A percentile compares a stretch with the other conserved stretches of the same genome.
Conservation (phyloP, 2,888 invertebrate genomes). For the Fragum fragum region DNA sequence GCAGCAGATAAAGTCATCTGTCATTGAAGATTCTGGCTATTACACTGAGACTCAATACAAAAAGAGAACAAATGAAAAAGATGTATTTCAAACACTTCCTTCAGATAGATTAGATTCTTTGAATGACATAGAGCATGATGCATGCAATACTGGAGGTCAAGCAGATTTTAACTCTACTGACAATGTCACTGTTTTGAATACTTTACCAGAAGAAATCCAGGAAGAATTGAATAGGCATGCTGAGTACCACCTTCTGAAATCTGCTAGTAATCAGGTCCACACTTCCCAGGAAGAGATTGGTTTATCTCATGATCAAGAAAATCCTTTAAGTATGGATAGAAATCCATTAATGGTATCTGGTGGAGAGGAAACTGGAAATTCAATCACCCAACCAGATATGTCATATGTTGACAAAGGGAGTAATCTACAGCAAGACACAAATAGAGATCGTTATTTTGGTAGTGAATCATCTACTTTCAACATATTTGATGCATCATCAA, state of each 20-base stretch:
- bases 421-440: not conserved
- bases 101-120: not conserved
- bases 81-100: not conserved
- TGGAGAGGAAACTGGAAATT: not conserved
- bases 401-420: not conserved
- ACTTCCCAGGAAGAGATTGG: not conserved
- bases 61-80: not conserved
- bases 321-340: constrained; percentile 1
- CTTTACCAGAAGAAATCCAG: constrained; percentile 21
- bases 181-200: not conserved
- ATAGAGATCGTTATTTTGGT: constrained; percentile 13
- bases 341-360: not conserved
- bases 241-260: constrained; percentile 19
- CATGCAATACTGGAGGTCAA: not conserved
- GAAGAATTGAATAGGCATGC: constrained; percentile 23
- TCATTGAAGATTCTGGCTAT: no score
- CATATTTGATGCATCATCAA: not conserved
- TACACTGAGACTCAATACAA: no score
- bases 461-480: constrained; percentile 34
- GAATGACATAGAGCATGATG: not conserved
- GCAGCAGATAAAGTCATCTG: no score
- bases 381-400: not conserved
- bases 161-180: not conserved
- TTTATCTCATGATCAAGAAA: constrained; percentile 3
- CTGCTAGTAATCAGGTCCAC: not conserved